These are phyloP conservation scores for Holotrichia oblita DNA, from an alignment of 1,140 invertebrate genomes.

Conservation along the genomic window DNA sequence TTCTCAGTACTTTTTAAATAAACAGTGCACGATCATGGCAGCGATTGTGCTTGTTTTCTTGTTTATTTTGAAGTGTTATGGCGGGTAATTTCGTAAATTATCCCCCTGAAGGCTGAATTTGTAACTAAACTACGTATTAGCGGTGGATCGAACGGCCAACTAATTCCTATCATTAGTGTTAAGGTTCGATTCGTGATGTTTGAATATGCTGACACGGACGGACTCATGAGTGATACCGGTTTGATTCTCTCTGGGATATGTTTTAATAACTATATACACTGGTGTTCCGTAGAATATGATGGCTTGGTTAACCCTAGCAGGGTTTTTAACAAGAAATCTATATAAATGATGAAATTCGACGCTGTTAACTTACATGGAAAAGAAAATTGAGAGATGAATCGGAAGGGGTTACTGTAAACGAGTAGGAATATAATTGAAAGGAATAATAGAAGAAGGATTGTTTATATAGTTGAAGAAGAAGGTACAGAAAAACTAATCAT, in stretches of 20 bases:
- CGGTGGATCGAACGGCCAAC: conserved; percentile 59
- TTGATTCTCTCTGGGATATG: conserved; percentile 29
- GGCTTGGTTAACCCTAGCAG: background rate
- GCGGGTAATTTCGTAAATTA: conserved; percentile 62
- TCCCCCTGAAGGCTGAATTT: conserved; percentile 59
- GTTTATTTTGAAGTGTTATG: conserved; percentile 62
- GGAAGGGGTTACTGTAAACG: too few relatives aligned
- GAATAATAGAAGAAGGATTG: too few relatives aligned
- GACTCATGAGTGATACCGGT: conserved; percentile 44
- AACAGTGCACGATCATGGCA: conserved; percentile 59
- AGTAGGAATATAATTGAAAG: too few relatives aligned
- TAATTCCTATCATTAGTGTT: conserved; percentile 61
- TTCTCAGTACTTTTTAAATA: conserved; percentile 57
- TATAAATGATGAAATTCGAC: too few relatives aligned
- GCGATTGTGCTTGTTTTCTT: conserved; percentile 57
- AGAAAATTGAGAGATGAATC: too few relatives aligned
- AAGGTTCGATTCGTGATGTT: conserved; percentile 61
- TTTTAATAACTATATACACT: conserved; percentile 23
- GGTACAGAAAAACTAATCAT: too few relatives aligned
- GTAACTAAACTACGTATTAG: conserved; percentile 62
- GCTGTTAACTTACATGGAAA: too few relatives aligned
- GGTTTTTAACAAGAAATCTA: too few relatives aligned
- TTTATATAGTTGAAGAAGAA: too few relatives aligned
- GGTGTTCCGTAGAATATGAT: background rate
- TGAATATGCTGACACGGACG: conserved; percentile 61